Conservation (phyloP, 92 coral and sea anemone species). For the Phymanthus crucifer region DNA sequence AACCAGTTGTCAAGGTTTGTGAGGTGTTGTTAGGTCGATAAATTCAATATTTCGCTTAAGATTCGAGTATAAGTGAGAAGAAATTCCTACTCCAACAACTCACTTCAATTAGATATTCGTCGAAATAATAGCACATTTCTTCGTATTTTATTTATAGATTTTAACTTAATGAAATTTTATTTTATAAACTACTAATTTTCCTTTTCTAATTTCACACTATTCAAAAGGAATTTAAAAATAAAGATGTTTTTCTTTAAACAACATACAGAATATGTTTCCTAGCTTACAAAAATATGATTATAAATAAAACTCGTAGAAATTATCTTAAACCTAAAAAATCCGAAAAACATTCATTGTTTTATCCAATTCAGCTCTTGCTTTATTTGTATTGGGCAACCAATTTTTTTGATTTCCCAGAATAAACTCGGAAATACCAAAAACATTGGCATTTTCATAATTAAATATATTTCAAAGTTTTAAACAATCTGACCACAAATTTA, state of each 20-base stretch:
- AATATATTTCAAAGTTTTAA: background rate
- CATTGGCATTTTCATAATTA: background rate
- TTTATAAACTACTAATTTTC: background rate
- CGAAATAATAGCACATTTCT: background rate
- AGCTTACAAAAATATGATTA: no score
- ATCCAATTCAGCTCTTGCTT: no score
- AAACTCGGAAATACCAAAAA: background rate
- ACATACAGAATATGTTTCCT: background rate
- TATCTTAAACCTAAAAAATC: no score
- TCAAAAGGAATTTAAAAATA: background rate
- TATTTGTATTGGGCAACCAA: background rate
- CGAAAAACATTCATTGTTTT: background rate
- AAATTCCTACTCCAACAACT: background rate
- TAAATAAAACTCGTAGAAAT: no score
- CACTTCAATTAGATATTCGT: background rate
- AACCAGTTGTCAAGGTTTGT: background rate
- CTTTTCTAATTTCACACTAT: background rate
- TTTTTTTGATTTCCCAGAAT: background rate
- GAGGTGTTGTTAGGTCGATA: background rate
- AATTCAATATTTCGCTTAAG: background rate
- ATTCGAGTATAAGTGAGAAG: background rate
- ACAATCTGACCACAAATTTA: background rate
- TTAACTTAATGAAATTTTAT: background rate
- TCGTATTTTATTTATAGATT: constrained; percentile 6
- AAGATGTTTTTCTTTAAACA: background rate